phyloP scores from a whole-genome alignment of 1,140 invertebrate genomes.

The Globodera rostochiensis region DNA sequence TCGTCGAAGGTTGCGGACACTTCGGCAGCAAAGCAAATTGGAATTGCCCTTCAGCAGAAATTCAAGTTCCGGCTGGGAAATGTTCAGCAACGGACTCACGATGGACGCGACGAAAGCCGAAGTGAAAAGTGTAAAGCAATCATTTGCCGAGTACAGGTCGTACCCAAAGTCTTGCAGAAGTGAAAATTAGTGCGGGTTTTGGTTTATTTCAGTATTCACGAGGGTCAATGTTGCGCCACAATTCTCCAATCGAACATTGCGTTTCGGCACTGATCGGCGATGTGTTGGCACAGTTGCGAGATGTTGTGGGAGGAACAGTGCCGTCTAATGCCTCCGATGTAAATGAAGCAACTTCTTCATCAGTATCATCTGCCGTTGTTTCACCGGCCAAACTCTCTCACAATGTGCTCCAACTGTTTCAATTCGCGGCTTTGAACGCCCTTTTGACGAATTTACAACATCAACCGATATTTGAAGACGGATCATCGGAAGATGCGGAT shows the following conservation, averaged over 20 bases:
- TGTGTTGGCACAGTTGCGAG: constrained; percentile 39
- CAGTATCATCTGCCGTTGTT: constrained; percentile 4
- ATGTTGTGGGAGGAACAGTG: constrained; percentile 5
- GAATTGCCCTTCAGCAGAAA: constrained; percentile 50
- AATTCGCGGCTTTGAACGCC: constrained; percentile 59
- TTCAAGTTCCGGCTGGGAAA: constrained; percentile 53
- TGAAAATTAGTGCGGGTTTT: background rate
- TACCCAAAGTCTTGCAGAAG: constrained; percentile 1
- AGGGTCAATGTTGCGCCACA: constrained; percentile 50
- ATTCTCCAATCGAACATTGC: constrained; percentile 40
- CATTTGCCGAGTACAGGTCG: constrained; percentile 53
- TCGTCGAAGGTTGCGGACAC: constrained; percentile 19
- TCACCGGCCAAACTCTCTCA: constrained; percentile 39
- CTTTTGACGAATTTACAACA: constrained; percentile 50
- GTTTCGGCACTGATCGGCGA: constrained; percentile 48
- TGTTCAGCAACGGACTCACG: background rate
- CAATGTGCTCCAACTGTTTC: constrained; percentile 57
- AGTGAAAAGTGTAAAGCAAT: constrained; percentile 46
- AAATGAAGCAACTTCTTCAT: background rate
- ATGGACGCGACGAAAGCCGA: background rate
- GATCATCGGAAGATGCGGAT: background rate
- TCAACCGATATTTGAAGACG: constrained; percentile 7
- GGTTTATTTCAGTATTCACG: constrained; percentile 43
- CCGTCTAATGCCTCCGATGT: constrained; percentile 7
- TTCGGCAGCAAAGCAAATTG: constrained; percentile 30